A percentile compares a stretch with the other conserved stretches of the same genome.
Conservation (phyloP, 2,113 vertebrate species). For the Callopanchax toddi region DNA sequence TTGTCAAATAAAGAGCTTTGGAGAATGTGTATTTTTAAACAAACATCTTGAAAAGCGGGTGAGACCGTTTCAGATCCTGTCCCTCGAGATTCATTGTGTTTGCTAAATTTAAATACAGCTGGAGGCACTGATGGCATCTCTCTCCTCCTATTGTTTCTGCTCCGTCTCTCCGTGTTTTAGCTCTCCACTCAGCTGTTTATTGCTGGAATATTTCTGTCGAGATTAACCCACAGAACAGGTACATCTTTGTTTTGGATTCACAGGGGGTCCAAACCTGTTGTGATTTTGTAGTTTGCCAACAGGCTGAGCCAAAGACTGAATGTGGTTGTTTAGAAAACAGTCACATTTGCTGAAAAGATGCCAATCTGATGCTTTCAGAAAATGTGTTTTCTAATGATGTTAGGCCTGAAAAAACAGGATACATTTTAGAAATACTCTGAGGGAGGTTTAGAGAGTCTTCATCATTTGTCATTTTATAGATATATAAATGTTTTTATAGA, state of each 20-base stretch:
- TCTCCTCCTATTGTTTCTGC: constrained; percentile 30
- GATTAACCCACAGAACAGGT: constrained; percentile 5
- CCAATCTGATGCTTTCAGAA: constrained; percentile 1
- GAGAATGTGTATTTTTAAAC: constrained; percentile 10
- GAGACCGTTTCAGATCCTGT: neutral
- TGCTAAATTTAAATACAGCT: constrained; percentile 44
- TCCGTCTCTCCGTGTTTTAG: neutral
- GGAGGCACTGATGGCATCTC: constrained; percentile 6
- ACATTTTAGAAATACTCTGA: too few species aligned
- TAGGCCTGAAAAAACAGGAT: too few species aligned
- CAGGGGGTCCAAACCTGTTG: neutral
- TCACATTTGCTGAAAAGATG: neutral
- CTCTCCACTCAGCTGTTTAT: constrained; percentile 12
- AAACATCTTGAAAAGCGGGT: constrained; percentile 1
- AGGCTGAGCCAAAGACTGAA: neutral
- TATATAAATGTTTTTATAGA: too few species aligned
- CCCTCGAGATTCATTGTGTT: constrained; percentile 22
- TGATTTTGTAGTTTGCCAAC: neutral
- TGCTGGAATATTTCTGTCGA: too few species aligned
- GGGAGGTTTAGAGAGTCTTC: too few species aligned
- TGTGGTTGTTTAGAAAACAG: neutral
- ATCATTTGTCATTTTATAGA: neutral
- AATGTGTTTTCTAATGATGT: too few species aligned
- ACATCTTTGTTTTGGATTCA: constrained; percentile 6
- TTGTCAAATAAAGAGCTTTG: neutral